Percentiles rank a stretch among this genome's conserved stretches.
These are phyloP conservation scores for Dromius quadrimaculatus DNA, from an alignment of 2,888 invertebrate species.

Conservation along the genomic window DNA sequence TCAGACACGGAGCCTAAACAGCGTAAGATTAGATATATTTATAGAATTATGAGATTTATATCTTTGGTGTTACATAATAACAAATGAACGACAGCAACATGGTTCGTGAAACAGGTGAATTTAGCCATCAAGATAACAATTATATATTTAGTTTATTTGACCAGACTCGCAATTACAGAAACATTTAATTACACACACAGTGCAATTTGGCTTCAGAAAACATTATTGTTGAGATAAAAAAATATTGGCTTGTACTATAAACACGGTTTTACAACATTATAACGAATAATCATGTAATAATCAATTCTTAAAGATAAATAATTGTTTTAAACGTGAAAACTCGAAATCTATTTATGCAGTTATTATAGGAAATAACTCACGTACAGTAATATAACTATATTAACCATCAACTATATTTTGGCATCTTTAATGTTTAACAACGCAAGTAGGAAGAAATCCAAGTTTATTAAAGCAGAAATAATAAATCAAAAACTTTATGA, in stretches of 20 bases:
- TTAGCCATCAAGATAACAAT: background rate
- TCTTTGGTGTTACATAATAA: slow-evolving; percentile 41
- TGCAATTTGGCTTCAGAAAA: too few relatives aligned
- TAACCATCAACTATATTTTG: slow-evolving; percentile 18
- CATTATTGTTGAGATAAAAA: too few relatives aligned
- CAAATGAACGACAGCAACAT: slow-evolving; percentile 18
- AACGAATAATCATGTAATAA: too few relatives aligned
- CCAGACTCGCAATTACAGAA: too few relatives aligned
- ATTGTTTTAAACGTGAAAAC: too few relatives aligned
- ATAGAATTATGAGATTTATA: slow-evolving; percentile 49
- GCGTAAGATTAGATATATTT: slow-evolving; percentile 43
- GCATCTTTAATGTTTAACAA: slow-evolving; percentile 26
- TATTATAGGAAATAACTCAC: too few relatives aligned
- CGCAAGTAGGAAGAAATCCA: slow-evolving; percentile 1
- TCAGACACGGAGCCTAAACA: slow-evolving; percentile 40
- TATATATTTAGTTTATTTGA: too few relatives aligned
- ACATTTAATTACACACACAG: background rate
- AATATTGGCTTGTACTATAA: too few relatives aligned
- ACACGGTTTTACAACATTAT: too few relatives aligned
- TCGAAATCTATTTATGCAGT: too few relatives aligned
- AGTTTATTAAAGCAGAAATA: background rate
- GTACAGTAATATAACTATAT: too few relatives aligned
- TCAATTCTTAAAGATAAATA: too few relatives aligned
- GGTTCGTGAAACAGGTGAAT: background rate
- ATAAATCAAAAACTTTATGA: background rate